These are phyloP conservation scores for Schizopygopsis pylzovi DNA, from an alignment of 2,797 vertebrate species.

Conservation along the genomic window DNA sequence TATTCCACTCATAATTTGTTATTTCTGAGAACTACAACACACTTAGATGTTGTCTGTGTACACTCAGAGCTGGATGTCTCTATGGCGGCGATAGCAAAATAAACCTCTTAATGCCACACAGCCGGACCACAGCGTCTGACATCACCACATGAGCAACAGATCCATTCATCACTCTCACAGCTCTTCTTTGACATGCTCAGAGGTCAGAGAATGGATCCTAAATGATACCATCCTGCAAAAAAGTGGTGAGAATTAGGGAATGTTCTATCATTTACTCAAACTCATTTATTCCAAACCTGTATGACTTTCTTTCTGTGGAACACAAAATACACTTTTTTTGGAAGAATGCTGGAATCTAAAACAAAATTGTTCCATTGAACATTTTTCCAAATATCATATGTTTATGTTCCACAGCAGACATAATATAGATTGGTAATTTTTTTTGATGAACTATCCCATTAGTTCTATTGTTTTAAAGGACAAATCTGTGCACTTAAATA, in stretches of 20 bases:
- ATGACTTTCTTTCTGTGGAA: neutral
- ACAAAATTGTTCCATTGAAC: neutral
- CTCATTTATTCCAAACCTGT: neutral
- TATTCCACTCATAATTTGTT: neutral
- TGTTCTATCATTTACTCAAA: neutral
- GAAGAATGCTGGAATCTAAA: neutral
- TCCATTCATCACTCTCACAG: slow-evolving; percentile 48
- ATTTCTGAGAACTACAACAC: slow-evolving; percentile 8
- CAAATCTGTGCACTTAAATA: neutral
- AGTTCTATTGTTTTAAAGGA: neutral
- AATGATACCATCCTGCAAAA: slow-evolving; percentile 18
- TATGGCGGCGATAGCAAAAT: slow-evolving; percentile 51
- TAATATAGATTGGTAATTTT: neutral
- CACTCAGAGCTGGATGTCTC: slow-evolving; percentile 22
- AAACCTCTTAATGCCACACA: slow-evolving; percentile 53
- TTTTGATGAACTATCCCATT: neutral
- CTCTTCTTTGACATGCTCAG: slow-evolving; percentile 36
- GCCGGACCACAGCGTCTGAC: slow-evolving; percentile 37
- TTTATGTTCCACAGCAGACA: neutral
- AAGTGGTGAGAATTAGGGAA: neutral
- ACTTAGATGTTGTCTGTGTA: slow-evolving; percentile 11
- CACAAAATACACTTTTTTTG: neutral
- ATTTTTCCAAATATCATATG: neutral
- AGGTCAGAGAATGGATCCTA: slow-evolving; percentile 52
- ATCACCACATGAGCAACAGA: slow-evolving; percentile 48